A percentile compares a stretch with the other conserved stretches of the same genome.
phyloP scores from a whole-genome alignment of 53 echinoderm and acorn worm species.

The Glandiceps talaboti region DNA sequence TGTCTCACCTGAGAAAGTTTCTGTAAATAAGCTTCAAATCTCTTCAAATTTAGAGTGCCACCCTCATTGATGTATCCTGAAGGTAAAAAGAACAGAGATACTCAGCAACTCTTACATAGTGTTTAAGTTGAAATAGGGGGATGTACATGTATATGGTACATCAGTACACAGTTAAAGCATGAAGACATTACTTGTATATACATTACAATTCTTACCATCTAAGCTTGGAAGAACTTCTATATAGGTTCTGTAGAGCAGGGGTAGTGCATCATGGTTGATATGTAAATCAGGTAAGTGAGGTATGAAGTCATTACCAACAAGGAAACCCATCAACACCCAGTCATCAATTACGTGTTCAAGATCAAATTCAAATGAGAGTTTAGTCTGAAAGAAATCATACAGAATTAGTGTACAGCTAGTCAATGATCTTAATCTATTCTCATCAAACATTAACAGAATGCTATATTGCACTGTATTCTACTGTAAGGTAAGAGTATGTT shows the following conservation, averaged over 20 bases:
- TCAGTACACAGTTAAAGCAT: too few relatives aligned
- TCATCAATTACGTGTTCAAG: conserved; percentile 81
- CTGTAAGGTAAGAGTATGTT: too few relatives aligned
- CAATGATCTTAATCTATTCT: too few relatives aligned
- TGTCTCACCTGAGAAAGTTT: conserved; percentile 56
- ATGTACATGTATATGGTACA: neutral
- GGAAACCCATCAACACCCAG: conserved; percentile 95
- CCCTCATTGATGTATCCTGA: conserved; percentile 71
- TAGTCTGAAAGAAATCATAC: neutral
- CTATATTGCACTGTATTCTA: too few relatives aligned
- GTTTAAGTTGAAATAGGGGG: neutral
- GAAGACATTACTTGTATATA: too few relatives aligned
- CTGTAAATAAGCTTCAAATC: conserved; percentile 69
- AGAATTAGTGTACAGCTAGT: too few relatives aligned
- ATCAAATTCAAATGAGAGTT: conserved; percentile 24
- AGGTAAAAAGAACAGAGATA: neutral
- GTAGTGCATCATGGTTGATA: conserved; percentile 88
- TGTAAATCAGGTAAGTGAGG: conserved; percentile 93
- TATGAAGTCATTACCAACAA: conserved; percentile 94
- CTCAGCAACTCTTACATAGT: neutral
- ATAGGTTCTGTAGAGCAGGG: conserved; percentile 67
- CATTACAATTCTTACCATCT: conserved; percentile 52
- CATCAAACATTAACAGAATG: too few relatives aligned
- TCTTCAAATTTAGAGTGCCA: conserved; percentile 47
- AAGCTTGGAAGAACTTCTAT: conserved; percentile 54